A percentile compares a stretch with the other conserved stretches of the same genome.
Evolutionary conservation across 2,797 vertebrate species (phyloP).

Genomic region (Alcedo atthis): DNA sequence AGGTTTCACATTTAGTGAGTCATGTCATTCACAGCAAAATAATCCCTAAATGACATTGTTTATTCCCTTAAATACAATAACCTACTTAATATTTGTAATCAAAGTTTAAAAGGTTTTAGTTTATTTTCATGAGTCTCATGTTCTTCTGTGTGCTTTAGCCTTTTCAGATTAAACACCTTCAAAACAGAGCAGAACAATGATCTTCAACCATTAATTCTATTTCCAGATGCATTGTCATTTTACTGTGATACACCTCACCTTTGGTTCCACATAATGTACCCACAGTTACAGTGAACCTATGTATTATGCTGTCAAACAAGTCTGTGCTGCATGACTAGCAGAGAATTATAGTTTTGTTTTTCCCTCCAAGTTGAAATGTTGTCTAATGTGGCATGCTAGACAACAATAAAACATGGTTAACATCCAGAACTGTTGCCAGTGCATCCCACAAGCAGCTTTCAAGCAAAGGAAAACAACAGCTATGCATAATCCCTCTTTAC

Average conservation of each 20-base stretch:
- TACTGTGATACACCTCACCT: not conserved
- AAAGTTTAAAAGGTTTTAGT: not conserved
- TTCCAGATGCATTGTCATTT: not conserved
- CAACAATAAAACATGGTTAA: slow-evolving; percentile 54
- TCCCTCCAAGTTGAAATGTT: slow-evolving; percentile 56
- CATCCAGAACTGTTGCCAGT: slow-evolving; percentile 40
- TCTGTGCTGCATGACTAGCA: slow-evolving; percentile 32
- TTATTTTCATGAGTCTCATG: not conserved
- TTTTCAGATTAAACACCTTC: not conserved
- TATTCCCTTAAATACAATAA: not conserved
- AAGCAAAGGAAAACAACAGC: slow-evolving; percentile 41
- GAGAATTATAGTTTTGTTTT: slow-evolving; percentile 55
- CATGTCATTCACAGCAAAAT: not conserved
- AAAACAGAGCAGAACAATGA: not conserved
- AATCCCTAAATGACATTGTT: not conserved
- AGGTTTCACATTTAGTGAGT: not conserved
- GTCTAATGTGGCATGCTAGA: slow-evolving; percentile 39
- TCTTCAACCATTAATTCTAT: not conserved
- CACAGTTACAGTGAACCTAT: slow-evolving; percentile 7
- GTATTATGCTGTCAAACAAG: slow-evolving; percentile 46
- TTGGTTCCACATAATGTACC: slow-evolving; percentile 27
- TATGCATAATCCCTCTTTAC: slow-evolving; percentile 9
- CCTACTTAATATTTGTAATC: not conserved
- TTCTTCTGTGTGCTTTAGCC: not conserved
- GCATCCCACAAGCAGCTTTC: slow-evolving; percentile 37